Base-by-base conservation (phyloP, 2,113 vertebrate genomes). In the Phaethon lepturus region DNA sequence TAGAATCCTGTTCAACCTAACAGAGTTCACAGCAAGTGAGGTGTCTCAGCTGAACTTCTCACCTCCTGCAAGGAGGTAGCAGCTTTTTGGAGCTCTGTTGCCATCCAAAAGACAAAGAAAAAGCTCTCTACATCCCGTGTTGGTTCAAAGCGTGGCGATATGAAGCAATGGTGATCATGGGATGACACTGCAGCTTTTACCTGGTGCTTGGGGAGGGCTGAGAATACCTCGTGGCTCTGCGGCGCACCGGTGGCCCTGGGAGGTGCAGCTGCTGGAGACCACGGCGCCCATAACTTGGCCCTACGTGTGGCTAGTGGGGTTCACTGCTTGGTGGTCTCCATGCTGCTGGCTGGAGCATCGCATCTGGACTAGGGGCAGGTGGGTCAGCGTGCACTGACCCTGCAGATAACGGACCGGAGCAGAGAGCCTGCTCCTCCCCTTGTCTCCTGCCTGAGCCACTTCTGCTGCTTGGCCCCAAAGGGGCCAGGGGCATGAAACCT, bases 161-260 rank as follows among this genome's bases (percentile, higher is more conserved):
- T 95, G 97, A 73, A 96, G 97, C 91, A 66, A 95, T 96, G 95
- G 95, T 91, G 91, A 93, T 90, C 96, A 97, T 95, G 94, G 84
- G 91, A 97, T 97, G 95, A 85, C 50, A 91, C 45, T 90, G 95
- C 67, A 94, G 87, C 84, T 87, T 76, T 95, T 95, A 95, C 87
- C 91, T 95, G 89, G 53, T 80, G 77, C 89, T 7, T 35, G 58
- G 59, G 89, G 67, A 76, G 45, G 56, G 35, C 33, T 4, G 6
- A 64, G 84, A 45, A 66, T 62, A 84, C 47, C 47, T 69, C 11
- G 1, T 24, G 53, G 63, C 76, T 94, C 89, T 71, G 53, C 3
- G 3, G 81, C 94, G 73, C 71, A 17, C 0, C 0, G 49, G 25
- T 56, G 77, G 45, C 93, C 87, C 88, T 82, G 45, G 73, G 55